phyloP scores from a whole-genome alignment of 2,888 invertebrate genomes.

The Lasioglossum oenotherae region DNA sequence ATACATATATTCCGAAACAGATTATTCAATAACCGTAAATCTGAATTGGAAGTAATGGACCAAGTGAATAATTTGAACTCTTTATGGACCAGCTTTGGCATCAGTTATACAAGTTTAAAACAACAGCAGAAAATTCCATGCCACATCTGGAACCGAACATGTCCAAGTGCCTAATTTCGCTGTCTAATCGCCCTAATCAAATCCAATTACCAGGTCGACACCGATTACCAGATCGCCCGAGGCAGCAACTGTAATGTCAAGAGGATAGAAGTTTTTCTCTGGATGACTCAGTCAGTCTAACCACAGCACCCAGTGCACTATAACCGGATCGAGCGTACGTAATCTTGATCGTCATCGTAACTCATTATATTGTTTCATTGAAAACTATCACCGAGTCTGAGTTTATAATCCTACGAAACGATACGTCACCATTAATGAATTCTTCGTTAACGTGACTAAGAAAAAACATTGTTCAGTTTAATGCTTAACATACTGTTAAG shows the following conservation, averaged over 20 bases:
- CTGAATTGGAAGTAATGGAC: not conserved
- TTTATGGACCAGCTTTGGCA: not conserved
- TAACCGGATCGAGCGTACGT: not conserved
- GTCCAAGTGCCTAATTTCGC: not conserved
- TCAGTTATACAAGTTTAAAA: not conserved
- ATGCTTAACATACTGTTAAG: not conserved
- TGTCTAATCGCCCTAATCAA: not conserved
- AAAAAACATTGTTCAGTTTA: not conserved
- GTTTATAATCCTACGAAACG: not conserved
- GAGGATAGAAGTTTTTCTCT: conserved; percentile 7
- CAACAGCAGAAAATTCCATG: not conserved
- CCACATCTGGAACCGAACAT: not conserved
- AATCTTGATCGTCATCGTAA: conserved; percentile 7
- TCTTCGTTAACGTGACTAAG: not conserved
- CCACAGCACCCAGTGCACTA: not conserved
- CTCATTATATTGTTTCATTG: not conserved
- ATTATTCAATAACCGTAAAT: not conserved
- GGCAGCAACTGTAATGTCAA: not conserved
- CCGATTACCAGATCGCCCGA: not conserved
- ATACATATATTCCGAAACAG: not conserved
- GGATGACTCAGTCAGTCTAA: conserved; percentile 19
- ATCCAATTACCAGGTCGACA: conserved; percentile 9
- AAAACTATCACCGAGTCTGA: not conserved
- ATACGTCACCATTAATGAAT: not conserved
- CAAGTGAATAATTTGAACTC: not conserved